These are phyloP conservation scores for Pemphigus obesinymphae DNA, from an alignment of 1,140 invertebrate genomes.

Conservation along the genomic window DNA sequence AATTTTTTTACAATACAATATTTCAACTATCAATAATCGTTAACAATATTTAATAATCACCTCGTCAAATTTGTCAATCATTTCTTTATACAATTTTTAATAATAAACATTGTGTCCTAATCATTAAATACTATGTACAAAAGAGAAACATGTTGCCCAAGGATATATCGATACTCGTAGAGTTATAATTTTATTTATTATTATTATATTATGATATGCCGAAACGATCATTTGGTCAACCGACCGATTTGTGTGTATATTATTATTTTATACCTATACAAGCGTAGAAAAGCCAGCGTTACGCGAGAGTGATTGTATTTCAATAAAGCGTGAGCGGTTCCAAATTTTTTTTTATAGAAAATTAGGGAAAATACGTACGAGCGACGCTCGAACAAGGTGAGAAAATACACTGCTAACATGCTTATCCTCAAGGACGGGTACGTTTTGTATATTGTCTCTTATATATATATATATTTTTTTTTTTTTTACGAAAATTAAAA, in stretches of 20 bases:
- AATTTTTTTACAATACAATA: conserved; percentile 19
- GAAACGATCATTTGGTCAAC: conserved; percentile 13
- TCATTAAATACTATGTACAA: conserved; percentile 26
- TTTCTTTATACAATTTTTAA: conserved; percentile 12
- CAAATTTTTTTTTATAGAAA: not conserved
- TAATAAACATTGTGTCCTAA: conserved; percentile 18
- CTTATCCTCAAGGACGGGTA: conserved; percentile 29
- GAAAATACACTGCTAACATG: not conserved
- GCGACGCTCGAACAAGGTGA: not conserved
- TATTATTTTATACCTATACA: not conserved
- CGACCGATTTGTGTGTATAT: not conserved
- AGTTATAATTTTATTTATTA: not conserved
- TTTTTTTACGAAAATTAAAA: conserved; percentile 8
- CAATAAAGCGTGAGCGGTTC: conserved; percentile 8
- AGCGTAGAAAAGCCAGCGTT: conserved; percentile 27
- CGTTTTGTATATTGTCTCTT: conserved; percentile 26
- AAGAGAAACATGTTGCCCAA: conserved; percentile 16
- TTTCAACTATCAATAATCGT: conserved; percentile 5
- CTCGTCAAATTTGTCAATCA: not conserved
- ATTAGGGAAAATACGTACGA: not conserved
- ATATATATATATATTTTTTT: not conserved
- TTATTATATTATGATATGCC: conserved; percentile 21
- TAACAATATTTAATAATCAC: conserved; percentile 8
- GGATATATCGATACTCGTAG: not conserved
- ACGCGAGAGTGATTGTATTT: conserved; percentile 22